These are phyloP conservation scores for Fistularia commersonii DNA, from an alignment of 2,797 vertebrate genomes.

Conservation along the genomic window DNA sequence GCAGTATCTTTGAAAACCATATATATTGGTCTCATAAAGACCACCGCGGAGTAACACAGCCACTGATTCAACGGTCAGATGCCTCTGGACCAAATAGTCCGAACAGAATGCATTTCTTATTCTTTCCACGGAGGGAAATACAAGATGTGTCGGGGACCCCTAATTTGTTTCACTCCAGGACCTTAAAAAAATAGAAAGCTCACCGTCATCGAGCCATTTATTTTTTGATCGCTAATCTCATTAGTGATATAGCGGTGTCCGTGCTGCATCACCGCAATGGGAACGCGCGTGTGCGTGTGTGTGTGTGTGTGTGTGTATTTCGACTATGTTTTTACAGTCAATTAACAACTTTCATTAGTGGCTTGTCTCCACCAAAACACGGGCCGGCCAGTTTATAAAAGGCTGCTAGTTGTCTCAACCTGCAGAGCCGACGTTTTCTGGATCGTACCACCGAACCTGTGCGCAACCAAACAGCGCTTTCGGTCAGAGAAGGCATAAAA, in stretches of 20 bases:
- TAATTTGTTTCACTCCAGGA: constrained; percentile 10
- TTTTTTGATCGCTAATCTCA: constrained; percentile 40
- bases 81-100: too few species aligned
- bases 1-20: too few species aligned
- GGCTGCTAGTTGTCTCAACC: constrained; percentile 49
- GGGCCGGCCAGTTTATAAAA: constrained; percentile 44
- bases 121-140: too few species aligned
- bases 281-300: background rate
- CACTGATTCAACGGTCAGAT: too few species aligned
- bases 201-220: constrained; percentile 29
- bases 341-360: constrained; percentile 62
- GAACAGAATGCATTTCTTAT: too few species aligned
- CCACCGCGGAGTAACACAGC: too few species aligned
- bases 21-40: too few species aligned
- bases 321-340: constrained; percentile 40
- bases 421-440: constrained; percentile 23
- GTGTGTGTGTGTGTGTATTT: constrained; percentile 6
- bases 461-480: too few species aligned
- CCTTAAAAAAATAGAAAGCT: constrained; percentile 6
- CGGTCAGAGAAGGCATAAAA: too few species aligned
- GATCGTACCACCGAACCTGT: too few species aligned
- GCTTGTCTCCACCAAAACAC: constrained; percentile 19
- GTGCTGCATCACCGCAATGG: constrained; percentile 1
- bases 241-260: constrained; percentile 25
- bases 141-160: too few species aligned